Conservation (phyloP, 1,140 invertebrate genomes). For the Aphidius gifuensis region DNA sequence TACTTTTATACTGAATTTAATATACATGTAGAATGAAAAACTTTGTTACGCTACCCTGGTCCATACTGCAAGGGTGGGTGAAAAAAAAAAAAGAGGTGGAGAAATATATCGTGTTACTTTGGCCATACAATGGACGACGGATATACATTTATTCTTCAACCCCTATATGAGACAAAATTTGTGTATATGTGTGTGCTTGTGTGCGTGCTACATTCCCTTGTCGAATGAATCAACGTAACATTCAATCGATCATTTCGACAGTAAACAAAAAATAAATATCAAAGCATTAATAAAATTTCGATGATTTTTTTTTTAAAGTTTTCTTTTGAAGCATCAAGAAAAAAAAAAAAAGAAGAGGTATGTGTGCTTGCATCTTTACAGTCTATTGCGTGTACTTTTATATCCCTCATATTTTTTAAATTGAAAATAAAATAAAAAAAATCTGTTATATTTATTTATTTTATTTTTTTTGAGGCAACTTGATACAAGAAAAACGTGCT, state of each 20-base stretch:
- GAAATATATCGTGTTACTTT: conserved; percentile 49
- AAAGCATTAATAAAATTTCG: no score
- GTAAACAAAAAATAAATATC: no score
- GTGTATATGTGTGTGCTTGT: background rate
- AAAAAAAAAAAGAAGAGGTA: no score
- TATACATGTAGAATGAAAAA: background rate
- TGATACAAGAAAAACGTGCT: conserved; percentile 4
- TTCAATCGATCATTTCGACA: conserved; percentile 38
- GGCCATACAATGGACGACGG: conserved; percentile 40
- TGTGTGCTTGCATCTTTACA: no score
- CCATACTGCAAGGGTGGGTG: background rate
- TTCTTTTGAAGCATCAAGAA: no score
- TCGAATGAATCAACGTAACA: conserved; percentile 44
- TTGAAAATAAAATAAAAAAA: background rate
- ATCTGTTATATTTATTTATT: background rate
- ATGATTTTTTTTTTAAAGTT: no score
- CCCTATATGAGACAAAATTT: conserved; percentile 6
- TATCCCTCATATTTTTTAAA: background rate
- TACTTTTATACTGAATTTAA: conserved; percentile 18
- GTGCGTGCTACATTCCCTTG: conserved; percentile 20
- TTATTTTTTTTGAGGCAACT: background rate
- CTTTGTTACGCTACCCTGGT: conserved; percentile 39
- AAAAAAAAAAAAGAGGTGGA: background rate
- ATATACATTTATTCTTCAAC: conserved; percentile 10
- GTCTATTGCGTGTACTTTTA: no score